A percentile compares a stretch with the other conserved stretches of the same genome.
Conservation (phyloP, 2,888 invertebrate species). For the Allolobophora icterica region DNA sequence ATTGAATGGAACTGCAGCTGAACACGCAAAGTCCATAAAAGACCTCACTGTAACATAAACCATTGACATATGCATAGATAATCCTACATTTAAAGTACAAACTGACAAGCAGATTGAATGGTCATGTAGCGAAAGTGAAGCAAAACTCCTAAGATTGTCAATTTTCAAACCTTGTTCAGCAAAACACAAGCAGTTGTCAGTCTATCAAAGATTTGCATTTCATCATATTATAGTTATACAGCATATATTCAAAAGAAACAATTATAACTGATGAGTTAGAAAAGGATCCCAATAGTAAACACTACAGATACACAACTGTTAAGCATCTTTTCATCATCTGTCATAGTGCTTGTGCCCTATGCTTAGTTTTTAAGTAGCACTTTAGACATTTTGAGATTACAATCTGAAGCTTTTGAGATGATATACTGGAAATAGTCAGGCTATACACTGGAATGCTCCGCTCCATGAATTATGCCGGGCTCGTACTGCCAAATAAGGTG, state of each 20-base stretch:
- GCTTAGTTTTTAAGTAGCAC: too few relatives aligned
- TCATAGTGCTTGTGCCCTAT: too few relatives aligned
- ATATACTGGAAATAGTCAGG: too few relatives aligned
- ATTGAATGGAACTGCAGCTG: constrained; percentile 90
- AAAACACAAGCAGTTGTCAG: too few relatives aligned
- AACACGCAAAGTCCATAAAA: constrained; percentile 93
- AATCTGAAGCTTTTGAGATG: too few relatives aligned
- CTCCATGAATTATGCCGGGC: too few relatives aligned
- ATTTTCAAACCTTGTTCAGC: neutral
- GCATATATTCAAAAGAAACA: neutral
- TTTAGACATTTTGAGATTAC: too few relatives aligned
- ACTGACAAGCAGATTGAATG: neutral
- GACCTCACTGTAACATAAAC: constrained; percentile 76
- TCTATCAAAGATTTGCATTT: too few relatives aligned
- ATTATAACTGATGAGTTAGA: neutral
- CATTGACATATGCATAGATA: neutral
- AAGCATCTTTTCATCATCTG: too few relatives aligned
- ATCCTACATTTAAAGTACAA: neutral
- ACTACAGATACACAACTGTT: neutral
- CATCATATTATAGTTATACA: neutral
- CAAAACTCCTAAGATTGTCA: neutral
- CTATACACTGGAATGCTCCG: too few relatives aligned
- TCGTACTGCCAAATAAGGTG: too few relatives aligned
- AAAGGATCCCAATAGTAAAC: neutral
- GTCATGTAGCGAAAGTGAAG: too few relatives aligned